phyloP scores from a whole-genome alignment of 2,113 vertebrate genomes.

The Ceyx melanurus region DNA sequence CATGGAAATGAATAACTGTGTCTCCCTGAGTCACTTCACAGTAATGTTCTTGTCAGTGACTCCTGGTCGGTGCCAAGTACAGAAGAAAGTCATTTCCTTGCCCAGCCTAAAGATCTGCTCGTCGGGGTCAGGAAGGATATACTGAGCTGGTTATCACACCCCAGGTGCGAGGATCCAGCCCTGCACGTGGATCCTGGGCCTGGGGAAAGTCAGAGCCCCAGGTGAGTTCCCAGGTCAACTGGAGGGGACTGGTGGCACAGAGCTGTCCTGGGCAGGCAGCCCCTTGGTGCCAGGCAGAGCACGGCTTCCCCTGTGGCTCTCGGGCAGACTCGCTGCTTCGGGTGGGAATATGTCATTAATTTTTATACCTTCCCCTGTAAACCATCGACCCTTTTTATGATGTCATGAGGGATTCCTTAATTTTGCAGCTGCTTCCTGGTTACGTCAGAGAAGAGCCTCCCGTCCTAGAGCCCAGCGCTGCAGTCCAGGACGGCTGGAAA shows the following conservation, averaged over 20 bases:
- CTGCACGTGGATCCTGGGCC: neutral
- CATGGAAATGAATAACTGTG: accelerated
- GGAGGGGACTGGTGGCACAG: neutral
- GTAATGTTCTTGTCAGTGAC: neutral
- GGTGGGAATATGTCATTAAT: conserved; percentile 81
- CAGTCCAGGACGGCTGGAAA: conserved; percentile 75
- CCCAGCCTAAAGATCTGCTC: neutral
- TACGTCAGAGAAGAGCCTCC: conserved; percentile 82
- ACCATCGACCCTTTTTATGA: conserved; percentile 82
- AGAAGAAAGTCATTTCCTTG: neutral
- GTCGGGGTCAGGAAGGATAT: neutral
- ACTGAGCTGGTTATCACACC: neutral
- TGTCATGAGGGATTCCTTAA: conserved; percentile 86
- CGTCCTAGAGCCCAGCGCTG: conserved; percentile 71
- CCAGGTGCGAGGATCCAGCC: neutral
- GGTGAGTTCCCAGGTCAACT: neutral
- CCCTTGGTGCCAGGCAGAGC: neutral
- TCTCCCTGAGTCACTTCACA: neutral
- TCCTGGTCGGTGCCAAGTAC: neutral
- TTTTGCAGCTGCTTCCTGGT: conserved; percentile 88
- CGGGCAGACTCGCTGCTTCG: conserved; percentile 44
- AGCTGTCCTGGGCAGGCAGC: conserved; percentile 19
- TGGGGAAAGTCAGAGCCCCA: neutral
- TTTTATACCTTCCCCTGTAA: conserved; percentile 84
- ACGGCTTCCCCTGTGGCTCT: conserved; percentile 51